Base-by-base conservation (phyloP, 2,888 invertebrate species). In the Hypercompe scribonia region DNA sequence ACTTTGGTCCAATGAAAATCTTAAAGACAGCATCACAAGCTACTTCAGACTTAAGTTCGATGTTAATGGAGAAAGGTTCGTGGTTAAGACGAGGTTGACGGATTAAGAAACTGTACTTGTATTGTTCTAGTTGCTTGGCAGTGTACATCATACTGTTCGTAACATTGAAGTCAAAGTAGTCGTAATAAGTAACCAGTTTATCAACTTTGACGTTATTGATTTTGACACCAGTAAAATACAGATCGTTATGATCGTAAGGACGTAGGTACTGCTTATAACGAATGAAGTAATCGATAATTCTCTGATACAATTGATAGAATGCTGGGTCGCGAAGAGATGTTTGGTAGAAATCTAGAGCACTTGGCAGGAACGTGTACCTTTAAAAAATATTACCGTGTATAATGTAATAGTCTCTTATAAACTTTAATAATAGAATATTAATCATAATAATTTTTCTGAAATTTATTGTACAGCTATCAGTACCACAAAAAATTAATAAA, bases 61-160 rank as follows among this genome's bases (percentile, higher is more conserved):
- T 90, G 75, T 95, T 95, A 79, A 97, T 95, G 72, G 93, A 94
- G 95, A 97, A 98, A 5, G 96, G 96, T 78, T 97, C 96, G 93
- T 97, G 97, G 92, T 97, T 97, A 54, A 98, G 93, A 83, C 98
- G 97, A 79, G 96, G 95, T 88, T 97, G 97, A 70, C 97, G 96
- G 13, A 97, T 96, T 82, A 96, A 92, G 84, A 96, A 96, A 15
- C 82, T 81, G 66, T 95, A 87, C 7, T 92, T 89, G 74, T 94
- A 89, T 34, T 89, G 80, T 66, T 90, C 89, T n/a, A 92, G 85
- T 68, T 94, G 92, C 11, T 93, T 85, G n/a, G 88, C 81, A 65
- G 83, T 87, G 74, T 86, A 90, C 86, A 81, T 90, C 13, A 93
- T 91, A 81, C 94, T 96, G 86, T 97, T 97, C 81, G 96, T 96